Percentiles rank a stretch among this genome's conserved stretches.
phyloP scores from a whole-genome alignment of 2,888 invertebrate genomes.

The Sturmia bella region DNA sequence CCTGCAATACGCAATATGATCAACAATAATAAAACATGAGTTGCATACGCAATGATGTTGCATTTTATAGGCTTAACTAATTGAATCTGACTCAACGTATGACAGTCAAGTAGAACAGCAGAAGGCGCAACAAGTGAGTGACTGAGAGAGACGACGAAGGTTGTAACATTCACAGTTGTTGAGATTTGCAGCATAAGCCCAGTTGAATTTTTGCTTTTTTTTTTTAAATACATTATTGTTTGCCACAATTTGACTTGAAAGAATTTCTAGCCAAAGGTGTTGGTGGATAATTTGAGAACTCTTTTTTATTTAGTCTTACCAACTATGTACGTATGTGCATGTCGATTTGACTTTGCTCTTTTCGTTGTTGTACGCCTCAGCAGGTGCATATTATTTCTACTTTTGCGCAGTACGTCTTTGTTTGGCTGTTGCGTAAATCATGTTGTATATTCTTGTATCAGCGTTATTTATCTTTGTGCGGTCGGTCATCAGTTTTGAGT shows the following conservation, averaged over 20 bases:
- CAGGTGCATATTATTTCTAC: slow-evolving; percentile 62
- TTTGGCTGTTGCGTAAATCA: slow-evolving; percentile 48
- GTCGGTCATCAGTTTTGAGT: slow-evolving; percentile 70
- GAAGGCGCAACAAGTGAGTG: slow-evolving; percentile 31
- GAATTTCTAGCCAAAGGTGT: slow-evolving; percentile 66
- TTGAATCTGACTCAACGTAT: slow-evolving; percentile 69
- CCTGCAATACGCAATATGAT: slow-evolving; percentile 46
- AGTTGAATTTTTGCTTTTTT: slow-evolving; percentile 1
- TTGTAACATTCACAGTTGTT: slow-evolving; percentile 45
- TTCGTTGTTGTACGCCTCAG: slow-evolving; percentile 42
- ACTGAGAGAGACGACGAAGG: slow-evolving; percentile 37
- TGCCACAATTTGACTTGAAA: slow-evolving; percentile 46
- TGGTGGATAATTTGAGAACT: slow-evolving; percentile 61
- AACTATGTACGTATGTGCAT: slow-evolving; percentile 29
- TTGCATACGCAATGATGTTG: slow-evolving; percentile 70
- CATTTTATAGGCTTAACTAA: slow-evolving; percentile 68
- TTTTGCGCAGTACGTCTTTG: slow-evolving; percentile 25
- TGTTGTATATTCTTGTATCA: slow-evolving; percentile 49
- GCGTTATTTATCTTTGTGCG: slow-evolving; percentile 70
- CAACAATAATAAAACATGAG: slow-evolving; percentile 68
- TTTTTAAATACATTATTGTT: slow-evolving; percentile 11
- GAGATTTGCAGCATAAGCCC: slow-evolving; percentile 3
- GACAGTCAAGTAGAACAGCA: slow-evolving; percentile 60
- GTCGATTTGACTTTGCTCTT: slow-evolving; percentile 21
- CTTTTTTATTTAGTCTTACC: slow-evolving; percentile 36